A percentile compares a stretch with the other conserved stretches of the same genome.
Evolutionary conservation across 2,797 vertebrate genomes (phyloP).

Genomic region (Galagoides demidoff): DNA sequence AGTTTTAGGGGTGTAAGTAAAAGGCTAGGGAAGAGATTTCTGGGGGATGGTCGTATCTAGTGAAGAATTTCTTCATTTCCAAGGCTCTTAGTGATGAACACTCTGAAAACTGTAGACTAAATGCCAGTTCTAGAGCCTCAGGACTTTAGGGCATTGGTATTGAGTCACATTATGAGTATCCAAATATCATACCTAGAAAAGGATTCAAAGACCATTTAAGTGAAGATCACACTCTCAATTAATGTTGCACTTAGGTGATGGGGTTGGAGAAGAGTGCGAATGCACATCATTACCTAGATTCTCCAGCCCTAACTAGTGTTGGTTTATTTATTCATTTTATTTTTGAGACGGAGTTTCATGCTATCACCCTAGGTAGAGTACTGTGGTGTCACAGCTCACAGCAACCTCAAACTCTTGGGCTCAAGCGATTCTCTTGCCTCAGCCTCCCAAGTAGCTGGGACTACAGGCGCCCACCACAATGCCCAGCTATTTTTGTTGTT

Average conservation of each 20-base stretch:
- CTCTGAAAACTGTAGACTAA: neutral
- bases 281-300: neutral
- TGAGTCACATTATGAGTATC: slow-evolving; percentile 21
- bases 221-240: neutral
- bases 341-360: too few species aligned
- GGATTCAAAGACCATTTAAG: neutral
- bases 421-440: too few species aligned
- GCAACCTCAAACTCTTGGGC: too few species aligned
- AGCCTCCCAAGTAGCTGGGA: too few species aligned
- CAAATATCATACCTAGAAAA: neutral
- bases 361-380: too few species aligned
- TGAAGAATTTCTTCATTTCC: neutral
- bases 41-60: too few species aligned
- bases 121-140: neutral
- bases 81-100: neutral
- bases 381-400: too few species aligned
- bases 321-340: neutral
- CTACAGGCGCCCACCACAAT: too few species aligned
- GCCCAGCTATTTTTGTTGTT: too few species aligned
- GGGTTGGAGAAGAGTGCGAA: neutral
- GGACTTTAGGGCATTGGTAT: neutral
- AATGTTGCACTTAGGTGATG: neutral
- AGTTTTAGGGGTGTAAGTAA: neutral
- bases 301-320: neutral
- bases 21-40: neutral